phyloP scores from a whole-genome alignment of 2,113 vertebrate species.

The Dipodomys ordii region DNA sequence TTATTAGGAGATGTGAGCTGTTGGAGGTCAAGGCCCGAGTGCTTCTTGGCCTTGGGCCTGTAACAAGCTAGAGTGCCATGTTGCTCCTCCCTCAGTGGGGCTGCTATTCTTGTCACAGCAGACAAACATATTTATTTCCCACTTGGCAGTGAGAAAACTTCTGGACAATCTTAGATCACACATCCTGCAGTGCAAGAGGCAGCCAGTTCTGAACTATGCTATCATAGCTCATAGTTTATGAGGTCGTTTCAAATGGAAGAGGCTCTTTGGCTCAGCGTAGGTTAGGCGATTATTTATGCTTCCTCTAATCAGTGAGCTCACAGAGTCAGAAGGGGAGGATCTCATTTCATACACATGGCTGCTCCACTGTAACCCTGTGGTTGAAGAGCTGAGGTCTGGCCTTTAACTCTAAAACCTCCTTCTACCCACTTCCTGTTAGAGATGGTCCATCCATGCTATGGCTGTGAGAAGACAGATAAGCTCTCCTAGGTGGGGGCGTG shows the following conservation, averaged over 20 bases:
- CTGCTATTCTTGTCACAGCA: background rate
- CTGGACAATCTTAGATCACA: background rate
- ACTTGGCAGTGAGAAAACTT: background rate
- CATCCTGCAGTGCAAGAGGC: background rate
- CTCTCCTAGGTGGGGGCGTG: background rate
- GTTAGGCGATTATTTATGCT: background rate
- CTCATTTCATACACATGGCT: background rate
- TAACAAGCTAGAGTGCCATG: no score
- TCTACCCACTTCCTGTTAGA: background rate
- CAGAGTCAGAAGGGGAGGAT: background rate
- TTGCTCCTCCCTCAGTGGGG: background rate
- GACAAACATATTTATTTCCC: background rate
- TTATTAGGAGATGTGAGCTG: background rate
- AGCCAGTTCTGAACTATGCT: background rate
- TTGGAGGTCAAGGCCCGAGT: background rate
- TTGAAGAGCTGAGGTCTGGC: background rate
- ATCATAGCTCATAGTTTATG: background rate
- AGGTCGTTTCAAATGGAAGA: background rate
- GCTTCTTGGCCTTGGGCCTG: background rate
- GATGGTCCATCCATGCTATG: background rate
- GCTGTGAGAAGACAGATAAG: background rate
- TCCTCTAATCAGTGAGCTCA: background rate
- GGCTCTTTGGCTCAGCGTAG: background rate
- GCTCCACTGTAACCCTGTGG: background rate
- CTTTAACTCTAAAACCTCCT: background rate